These are phyloP conservation scores for Cistogaster globosa DNA, from an alignment of 2,888 invertebrate species.

Conservation along the genomic window DNA sequence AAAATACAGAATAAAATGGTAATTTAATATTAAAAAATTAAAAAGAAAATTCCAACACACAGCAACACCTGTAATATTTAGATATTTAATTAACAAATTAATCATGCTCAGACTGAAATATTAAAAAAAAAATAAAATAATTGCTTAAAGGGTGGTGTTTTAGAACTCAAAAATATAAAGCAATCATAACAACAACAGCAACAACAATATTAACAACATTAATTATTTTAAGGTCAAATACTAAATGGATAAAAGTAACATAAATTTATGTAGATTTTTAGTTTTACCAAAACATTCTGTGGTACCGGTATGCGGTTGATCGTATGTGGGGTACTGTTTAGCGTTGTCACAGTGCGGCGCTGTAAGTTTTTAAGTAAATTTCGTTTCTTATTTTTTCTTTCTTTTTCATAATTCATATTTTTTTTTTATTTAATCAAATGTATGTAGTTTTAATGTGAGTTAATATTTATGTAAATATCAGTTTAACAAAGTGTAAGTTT, in stretches of 20 bases:
- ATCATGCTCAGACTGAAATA: slow-evolving; percentile 35
- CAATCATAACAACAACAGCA: slow-evolving; percentile 70
- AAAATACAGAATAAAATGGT: slow-evolving; percentile 56
- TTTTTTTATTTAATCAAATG: slow-evolving; percentile 66
- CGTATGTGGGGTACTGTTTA: slow-evolving; percentile 84
- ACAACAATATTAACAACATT: slow-evolving; percentile 23
- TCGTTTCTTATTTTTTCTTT: slow-evolving; percentile 73
- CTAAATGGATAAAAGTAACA: slow-evolving; percentile 45
- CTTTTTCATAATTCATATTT: slow-evolving; percentile 13
- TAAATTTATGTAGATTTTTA: slow-evolving; percentile 54
- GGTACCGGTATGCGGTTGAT: slow-evolving; percentile 84
- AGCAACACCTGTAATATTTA: slow-evolving; percentile 73
- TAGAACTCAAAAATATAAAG: slow-evolving; percentile 43
- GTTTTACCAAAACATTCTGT: slow-evolving; percentile 83
- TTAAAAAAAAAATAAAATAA: slow-evolving; percentile 13
- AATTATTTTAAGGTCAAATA: slow-evolving; percentile 25
- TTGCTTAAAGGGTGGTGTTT: background rate
- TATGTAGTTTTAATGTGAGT: slow-evolving; percentile 47
- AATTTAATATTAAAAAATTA: slow-evolving; percentile 37
- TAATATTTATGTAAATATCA: slow-evolving; percentile 43
- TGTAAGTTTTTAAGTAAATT: slow-evolving; percentile 81
- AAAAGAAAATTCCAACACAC: slow-evolving; percentile 73
- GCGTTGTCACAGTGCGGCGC: slow-evolving; percentile 84
- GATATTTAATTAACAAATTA: slow-evolving; percentile 19
- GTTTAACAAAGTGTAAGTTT: slow-evolving; percentile 31